Evolutionary conservation across 2,113 vertebrate genomes (phyloP).

Genomic region (Pitta sordida): DNA sequence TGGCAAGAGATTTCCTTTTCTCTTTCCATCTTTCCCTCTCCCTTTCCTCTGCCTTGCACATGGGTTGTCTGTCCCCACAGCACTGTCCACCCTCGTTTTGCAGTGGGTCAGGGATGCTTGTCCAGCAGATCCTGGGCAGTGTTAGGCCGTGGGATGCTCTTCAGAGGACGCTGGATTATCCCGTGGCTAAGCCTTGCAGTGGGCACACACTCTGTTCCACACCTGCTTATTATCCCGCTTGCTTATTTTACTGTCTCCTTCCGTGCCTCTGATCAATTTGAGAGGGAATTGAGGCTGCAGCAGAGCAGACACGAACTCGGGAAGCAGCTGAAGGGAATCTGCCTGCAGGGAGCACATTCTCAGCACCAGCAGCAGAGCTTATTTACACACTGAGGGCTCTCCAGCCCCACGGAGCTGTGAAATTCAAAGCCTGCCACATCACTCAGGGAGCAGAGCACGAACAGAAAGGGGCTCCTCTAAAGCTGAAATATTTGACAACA

Average conservation of each 20-base stretch:
- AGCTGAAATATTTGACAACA: background rate
- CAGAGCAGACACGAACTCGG: background rate
- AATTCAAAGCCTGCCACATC: background rate
- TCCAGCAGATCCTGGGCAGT: background rate
- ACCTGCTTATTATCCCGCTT: background rate
- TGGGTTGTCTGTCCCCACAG: background rate
- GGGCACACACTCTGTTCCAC: background rate
- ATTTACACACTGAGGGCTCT: slow-evolving; percentile 38
- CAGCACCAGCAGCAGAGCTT: background rate
- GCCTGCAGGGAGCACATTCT: background rate
- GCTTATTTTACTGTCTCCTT: background rate
- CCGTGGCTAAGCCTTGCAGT: background rate
- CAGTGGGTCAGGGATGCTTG: background rate
- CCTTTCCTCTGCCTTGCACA: background rate
- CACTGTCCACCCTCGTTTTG: background rate
- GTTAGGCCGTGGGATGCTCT: background rate
- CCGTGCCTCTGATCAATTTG: background rate
- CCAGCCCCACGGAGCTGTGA: background rate
- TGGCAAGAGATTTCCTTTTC: background rate
- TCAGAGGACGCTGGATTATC: background rate
- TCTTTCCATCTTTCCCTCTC: background rate
- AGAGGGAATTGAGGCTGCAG: background rate
- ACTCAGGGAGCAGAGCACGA: background rate
- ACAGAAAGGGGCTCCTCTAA: background rate
- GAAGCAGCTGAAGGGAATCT: background rate